phyloP scores from a whole-genome alignment of 1,140 invertebrate genomes.

The Drosophila carrolli region DNA sequence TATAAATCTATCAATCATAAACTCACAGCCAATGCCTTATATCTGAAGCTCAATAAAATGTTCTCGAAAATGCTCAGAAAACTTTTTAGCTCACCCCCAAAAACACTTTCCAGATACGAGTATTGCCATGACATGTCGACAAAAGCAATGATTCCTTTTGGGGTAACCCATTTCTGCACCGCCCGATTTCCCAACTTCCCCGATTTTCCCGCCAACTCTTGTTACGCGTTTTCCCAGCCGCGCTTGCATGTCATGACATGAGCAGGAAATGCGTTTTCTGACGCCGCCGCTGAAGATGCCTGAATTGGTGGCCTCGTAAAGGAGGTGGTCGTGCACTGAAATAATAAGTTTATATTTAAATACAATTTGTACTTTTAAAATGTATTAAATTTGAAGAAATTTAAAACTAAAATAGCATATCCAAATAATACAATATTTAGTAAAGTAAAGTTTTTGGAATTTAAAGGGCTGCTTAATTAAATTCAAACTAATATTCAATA shows the following conservation, averaged over 20 bases:
- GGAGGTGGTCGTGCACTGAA: neutral
- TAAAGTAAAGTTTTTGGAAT: too few species aligned
- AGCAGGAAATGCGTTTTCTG: constrained; percentile 80
- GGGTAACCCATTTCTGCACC: constrained; percentile 24
- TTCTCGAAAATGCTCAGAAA: constrained; percentile 5
- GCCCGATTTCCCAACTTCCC: constrained; percentile 7
- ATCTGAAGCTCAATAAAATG: constrained; percentile 29
- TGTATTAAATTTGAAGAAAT: too few species aligned
- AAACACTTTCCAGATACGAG: constrained; percentile 29
- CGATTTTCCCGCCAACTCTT: constrained; percentile 24
- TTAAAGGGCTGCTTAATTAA: too few species aligned
- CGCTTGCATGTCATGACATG: constrained; percentile 69
- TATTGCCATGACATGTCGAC: constrained; percentile 38
- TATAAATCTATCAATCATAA: constrained; percentile 30
- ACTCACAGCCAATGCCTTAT: neutral
- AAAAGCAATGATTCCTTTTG: constrained; percentile 46
- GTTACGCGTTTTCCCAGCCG: constrained; percentile 37
- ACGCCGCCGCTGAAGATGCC: constrained; percentile 44
- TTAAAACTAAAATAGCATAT: too few species aligned
- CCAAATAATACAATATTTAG: too few species aligned
- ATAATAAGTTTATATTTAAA: neutral
- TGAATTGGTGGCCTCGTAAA: constrained; percentile 8
- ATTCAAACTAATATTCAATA: too few species aligned
- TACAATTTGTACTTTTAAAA: too few species aligned
- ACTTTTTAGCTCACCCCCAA: neutral